Conservation (phyloP, 2,113 vertebrate species). For the Theropithecus gelada region DNA sequence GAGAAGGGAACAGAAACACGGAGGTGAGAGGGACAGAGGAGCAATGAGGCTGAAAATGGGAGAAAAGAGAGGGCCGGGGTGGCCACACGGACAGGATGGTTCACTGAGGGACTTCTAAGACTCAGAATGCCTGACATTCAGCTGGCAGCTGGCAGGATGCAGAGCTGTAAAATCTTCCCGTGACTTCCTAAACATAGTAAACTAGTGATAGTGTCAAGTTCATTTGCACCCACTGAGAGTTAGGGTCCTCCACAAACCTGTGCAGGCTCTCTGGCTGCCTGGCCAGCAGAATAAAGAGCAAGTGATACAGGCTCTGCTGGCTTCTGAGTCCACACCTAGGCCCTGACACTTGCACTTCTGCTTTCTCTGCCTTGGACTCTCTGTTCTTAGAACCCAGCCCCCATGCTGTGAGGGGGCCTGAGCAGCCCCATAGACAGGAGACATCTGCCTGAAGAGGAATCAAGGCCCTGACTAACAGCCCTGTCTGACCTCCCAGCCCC, state of each 20-base stretch:
- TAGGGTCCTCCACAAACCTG: fast-evolving
- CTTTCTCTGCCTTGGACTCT: background rate
- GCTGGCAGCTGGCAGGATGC: fast-evolving
- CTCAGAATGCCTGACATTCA: too few relatives aligned
- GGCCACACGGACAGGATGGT: fast-evolving
- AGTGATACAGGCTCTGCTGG: fast-evolving
- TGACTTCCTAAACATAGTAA: background rate
- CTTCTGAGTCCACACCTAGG: background rate
- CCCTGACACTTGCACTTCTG: fast-evolving
- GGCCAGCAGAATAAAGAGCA: too few relatives aligned
- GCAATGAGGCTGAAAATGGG: too few relatives aligned
- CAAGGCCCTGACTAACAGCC: background rate
- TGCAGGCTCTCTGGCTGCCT: fast-evolving
- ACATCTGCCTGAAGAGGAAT: background rate
- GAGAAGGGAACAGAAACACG: background rate
- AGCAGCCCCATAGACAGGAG: fast-evolving
- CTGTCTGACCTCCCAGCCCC: background rate
- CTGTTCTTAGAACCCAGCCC: fast-evolving
- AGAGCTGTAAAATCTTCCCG: background rate
- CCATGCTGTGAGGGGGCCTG: background rate
- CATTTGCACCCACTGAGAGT: fast-evolving
- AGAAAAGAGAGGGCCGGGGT: too few relatives aligned
- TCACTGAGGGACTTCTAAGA: fast-evolving
- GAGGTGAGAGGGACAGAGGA: background rate
- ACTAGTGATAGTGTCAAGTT: background rate